Percentiles rank a stretch among this genome's conserved stretches.
phyloP scores from a whole-genome alignment of 2,888 invertebrate species.

The Laothoe populi region DNA sequence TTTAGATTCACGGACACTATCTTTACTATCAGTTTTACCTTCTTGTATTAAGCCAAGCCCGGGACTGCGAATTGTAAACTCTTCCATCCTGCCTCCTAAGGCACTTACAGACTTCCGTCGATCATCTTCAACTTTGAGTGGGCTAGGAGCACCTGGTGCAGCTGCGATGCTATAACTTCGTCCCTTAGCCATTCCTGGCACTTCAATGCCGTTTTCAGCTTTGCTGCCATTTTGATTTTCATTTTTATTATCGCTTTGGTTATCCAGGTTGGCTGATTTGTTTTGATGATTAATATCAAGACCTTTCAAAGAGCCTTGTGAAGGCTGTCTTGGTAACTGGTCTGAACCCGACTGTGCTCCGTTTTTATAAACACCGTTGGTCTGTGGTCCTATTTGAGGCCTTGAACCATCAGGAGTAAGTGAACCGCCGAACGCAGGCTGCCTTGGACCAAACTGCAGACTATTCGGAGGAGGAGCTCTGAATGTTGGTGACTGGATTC shows the following conservation, averaged over 20 bases:
- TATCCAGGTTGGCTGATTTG: constrained; percentile 79
- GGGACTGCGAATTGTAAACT: constrained; percentile 66
- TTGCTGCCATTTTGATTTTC: constrained; percentile 64
- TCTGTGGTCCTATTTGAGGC: constrained; percentile 54
- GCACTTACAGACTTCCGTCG: constrained; percentile 80
- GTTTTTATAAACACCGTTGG: constrained; percentile 64
- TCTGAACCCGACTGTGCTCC: constrained; percentile 48
- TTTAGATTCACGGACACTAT: constrained; percentile 71
- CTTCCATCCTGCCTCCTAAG: constrained; percentile 73
- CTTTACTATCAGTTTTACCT: constrained; percentile 72
- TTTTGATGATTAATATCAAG: constrained; percentile 65
- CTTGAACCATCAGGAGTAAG: constrained; percentile 69
- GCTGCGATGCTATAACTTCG: constrained; percentile 83
- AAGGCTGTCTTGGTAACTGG: constrained; percentile 71
- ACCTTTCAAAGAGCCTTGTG: constrained; percentile 70
- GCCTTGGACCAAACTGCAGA: constrained; percentile 79
- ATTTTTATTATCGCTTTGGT: constrained; percentile 59
- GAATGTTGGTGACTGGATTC: constrained; percentile 66
- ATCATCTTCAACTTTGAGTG: constrained; percentile 77
- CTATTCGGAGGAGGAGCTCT: constrained; percentile 78
- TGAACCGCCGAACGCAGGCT: constrained; percentile 60
- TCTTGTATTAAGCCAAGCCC: constrained; percentile 79
- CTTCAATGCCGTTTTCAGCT: constrained; percentile 69
- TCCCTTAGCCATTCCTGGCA: constrained; percentile 75
- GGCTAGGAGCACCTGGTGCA: constrained; percentile 76